Evolutionary conservation across 2,113 vertebrate species (phyloP), one percentile per base, ranked within the genome.

Genomic region (Chloroceryle aenea): DNA sequence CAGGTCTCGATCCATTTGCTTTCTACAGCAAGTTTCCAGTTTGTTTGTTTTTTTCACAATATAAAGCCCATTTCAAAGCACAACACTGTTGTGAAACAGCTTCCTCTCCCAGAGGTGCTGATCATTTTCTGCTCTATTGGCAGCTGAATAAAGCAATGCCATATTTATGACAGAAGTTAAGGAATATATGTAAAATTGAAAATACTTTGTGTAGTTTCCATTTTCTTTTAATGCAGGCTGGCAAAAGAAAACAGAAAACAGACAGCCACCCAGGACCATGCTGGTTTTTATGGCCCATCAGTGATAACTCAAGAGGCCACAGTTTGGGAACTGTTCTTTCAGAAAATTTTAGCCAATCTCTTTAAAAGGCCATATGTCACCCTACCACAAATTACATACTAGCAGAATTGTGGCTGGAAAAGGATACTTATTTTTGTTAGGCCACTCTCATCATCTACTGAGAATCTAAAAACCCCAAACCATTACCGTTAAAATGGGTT

Each of bases 201-300:
- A 95, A 53, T 76, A 76, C 9, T 66, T 96, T 3, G 45, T 34
- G 13, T 53, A 75, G 43, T 81, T 92, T 88, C 62, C 8, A 81
- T 71, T 72, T 90, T 81, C 75, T 92, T 93, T 85, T 75, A 84
- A 40, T 62, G 53, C 27, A 85, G 14, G 29, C 55, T 78, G 77
- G 69, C 73, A 90, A 75, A 78, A 75, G 40, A 88, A 95, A 95
- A 89, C 52, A 63, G 62, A 90, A 85, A 38, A 63, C 30, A 62
- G 40, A 19, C 74, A 90, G 75, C 48, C 73, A 78, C 30, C 34
- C 7, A 27, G 53, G 66, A 47, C 62, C 32, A 45, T 21, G 47
- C 47, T 84, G 64, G 0, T 86, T 86, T 86, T 93, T 74, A 84
- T 61, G 73, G 52, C 45, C 47, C 72, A 84, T 48, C 38, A 66